Evolutionary conservation across 2,797 vertebrate species (phyloP), one percentile per base, ranked within the genome.

Genomic region (Phoxinus dragarum): DNA sequence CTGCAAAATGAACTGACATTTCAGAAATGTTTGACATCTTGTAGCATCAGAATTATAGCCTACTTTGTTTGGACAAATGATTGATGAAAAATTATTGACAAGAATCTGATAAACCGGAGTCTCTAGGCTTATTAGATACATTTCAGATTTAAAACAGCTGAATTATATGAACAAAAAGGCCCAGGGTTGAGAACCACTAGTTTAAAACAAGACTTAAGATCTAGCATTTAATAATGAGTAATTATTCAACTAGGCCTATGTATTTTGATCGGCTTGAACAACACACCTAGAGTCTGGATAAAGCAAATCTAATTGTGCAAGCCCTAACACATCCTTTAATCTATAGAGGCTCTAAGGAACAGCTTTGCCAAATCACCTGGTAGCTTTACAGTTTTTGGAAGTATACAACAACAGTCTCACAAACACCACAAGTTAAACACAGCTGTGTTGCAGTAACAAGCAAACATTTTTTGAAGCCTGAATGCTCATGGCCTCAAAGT

Each of bases 351-450:
- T 61, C 87, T 73, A 85, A 83, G 11, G 16, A 82, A 78, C 38
- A 79, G 79, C 68, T 86, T 77, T 80, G 72, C 71, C 17, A 77
- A 64, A 66, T 84, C 69, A 68, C 56, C 66, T 67, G 61, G 42
- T 52, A 47, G 52, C 54, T 85, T 86, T 69, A 40, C 72, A 85
- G 74, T 76, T 83, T 86, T 66, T 49, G 52, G 66, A 86, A 77
- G 75, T 68, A 87, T 47, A 89, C 80, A 49, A 89, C 80, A 49
- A 72, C 61, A 78, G 76, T 88, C 87, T 86, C 83, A 80, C 71
- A 23, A 86, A 80, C 81, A 89, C 66, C 75, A 84, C 54, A 89
- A 87, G 81, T 85, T 86, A 88, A 90, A 89, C 88, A 90, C 90
- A 90, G 86, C 84, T 89, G 90, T 86, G 86, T 88, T 77, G 59